Evolutionary conservation across 2,113 vertebrate species (phyloP).

Genomic region (Calonectris borealis): DNA sequence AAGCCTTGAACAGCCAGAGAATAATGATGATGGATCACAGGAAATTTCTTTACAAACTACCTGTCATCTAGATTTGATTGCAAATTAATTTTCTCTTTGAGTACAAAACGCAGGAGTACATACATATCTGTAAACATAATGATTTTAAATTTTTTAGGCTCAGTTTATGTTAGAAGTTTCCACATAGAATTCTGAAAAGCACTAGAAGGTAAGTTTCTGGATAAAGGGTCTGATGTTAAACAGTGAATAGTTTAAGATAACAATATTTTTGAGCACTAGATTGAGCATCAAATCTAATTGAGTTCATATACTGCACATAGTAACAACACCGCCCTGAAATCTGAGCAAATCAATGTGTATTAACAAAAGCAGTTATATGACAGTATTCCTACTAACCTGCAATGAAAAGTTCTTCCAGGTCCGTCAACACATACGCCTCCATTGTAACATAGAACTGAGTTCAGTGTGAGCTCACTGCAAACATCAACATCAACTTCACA

Average conservation of each 20-base stretch:
- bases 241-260: not conserved
- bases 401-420: conserved; percentile 41
- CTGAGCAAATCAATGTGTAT: not conserved
- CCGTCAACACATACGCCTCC: conserved; percentile 41
- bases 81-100: not conserved
- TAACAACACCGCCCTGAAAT: not conserved
- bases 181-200: not conserved
- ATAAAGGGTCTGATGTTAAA: not conserved
- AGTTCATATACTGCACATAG: not conserved
- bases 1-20: not conserved
- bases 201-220: not conserved
- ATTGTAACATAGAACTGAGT: conserved; percentile 23
- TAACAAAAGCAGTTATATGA: not conserved
- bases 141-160: not conserved
- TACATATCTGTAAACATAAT: not conserved
- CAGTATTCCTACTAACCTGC: conserved; percentile 61
- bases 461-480: not conserved
- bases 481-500: conserved; percentile 76
- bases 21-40: not conserved
- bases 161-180: not conserved
- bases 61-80: not conserved
- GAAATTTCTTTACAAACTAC: not conserved
- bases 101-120: not conserved
- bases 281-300: not conserved
- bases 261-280: not conserved